Evolutionary conservation across 1,140 invertebrate genomes (phyloP), one percentile per base, ranked within the genome.

Genomic region (Drosophila yakuba): DNA sequence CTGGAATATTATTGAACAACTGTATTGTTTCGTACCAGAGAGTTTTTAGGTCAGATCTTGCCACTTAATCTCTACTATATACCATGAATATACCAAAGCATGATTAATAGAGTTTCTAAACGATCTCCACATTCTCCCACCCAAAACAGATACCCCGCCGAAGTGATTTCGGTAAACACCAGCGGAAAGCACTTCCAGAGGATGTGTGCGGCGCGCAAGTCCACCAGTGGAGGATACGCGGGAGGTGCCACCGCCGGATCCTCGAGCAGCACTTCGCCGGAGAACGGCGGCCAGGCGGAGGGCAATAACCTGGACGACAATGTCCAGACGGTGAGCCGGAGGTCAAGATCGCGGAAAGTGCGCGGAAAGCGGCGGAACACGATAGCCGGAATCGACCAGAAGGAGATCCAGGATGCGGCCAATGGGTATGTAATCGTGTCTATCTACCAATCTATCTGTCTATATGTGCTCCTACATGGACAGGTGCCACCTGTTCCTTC

Each of bases 331-430:
- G 94, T 96, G 20, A 95, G 95, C 89, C 93, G 96, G 89, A 93
- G 96, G 78, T 96, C 95, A n/a, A 94, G 95, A 71, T 95, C 94
- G 39, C 93, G 96, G 66, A 96, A 96, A 93, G 95, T 95, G 62
- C 94, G 96, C 74, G 95, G 95, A 92, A 97, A 97, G 93, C 95
- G 97, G 94, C 94, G 97, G 92, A 98, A 97, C 92, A 98, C 97
- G 78, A 97, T 98, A 90, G 97, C 97, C 74, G 97, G 97, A 80
- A 97, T 96, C 74, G 96, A 97, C 94, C 95, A 96, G 84, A 97
- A 96, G 93, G 96, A 97, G 94, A 96, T 97, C 93, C 94, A 95
- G 93, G 95, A 96, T 93, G 96, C 95, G 91, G 94, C 96, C 74
- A 95, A 95, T 93, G 95, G 95, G 95, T 96, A 94, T 95, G 95